phyloP scores from a whole-genome alignment of 2,888 invertebrate genomes.

The Caenorhabditis sp. region DNA sequence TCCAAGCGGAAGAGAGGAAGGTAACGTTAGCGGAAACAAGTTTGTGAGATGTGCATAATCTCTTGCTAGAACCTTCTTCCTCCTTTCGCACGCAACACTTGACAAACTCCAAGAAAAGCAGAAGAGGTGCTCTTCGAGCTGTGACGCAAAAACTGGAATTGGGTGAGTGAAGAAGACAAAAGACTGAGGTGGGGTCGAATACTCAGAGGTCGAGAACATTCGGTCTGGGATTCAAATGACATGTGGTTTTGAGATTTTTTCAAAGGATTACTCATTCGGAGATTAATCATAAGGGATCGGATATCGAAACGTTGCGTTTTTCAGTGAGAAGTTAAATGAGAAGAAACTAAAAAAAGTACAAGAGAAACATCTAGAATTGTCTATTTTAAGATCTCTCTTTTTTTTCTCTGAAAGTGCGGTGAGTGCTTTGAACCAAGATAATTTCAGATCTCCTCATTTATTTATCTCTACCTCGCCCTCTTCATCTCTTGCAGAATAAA shows the following conservation, averaged over 20 bases:
- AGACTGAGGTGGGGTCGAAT: background rate
- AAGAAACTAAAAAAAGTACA: background rate
- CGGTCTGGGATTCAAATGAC: slow-evolving; percentile 14
- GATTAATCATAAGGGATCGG: slow-evolving; percentile 28
- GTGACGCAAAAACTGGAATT: slow-evolving; percentile 29
- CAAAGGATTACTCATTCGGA: slow-evolving; percentile 27
- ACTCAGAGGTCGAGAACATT: slow-evolving; percentile 1
- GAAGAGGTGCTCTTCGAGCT: slow-evolving; percentile 29
- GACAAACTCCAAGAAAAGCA: slow-evolving; percentile 4
- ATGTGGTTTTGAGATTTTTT: slow-evolving; percentile 20
- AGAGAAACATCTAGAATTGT: background rate
- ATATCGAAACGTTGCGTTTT: slow-evolving; percentile 12
- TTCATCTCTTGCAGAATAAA: background rate
- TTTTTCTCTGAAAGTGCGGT: background rate
- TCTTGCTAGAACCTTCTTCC: background rate
- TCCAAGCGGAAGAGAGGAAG: too few species aligned
- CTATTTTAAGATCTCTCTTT: background rate
- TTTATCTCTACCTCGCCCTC: background rate
- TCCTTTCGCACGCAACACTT: slow-evolving; percentile 39
- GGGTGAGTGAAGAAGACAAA: slow-evolving; percentile 25
- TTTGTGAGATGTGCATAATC: slow-evolving; percentile 12
- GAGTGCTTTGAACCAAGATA: slow-evolving; percentile 8
- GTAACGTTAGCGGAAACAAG: background rate
- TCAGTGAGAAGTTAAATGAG: background rate
- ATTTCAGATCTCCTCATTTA: background rate